Percentiles rank a stretch among this genome's conserved stretches.
Evolutionary conservation across 2,797 vertebrate species (phyloP).

Genomic region (Antrozous pallidus): DNA sequence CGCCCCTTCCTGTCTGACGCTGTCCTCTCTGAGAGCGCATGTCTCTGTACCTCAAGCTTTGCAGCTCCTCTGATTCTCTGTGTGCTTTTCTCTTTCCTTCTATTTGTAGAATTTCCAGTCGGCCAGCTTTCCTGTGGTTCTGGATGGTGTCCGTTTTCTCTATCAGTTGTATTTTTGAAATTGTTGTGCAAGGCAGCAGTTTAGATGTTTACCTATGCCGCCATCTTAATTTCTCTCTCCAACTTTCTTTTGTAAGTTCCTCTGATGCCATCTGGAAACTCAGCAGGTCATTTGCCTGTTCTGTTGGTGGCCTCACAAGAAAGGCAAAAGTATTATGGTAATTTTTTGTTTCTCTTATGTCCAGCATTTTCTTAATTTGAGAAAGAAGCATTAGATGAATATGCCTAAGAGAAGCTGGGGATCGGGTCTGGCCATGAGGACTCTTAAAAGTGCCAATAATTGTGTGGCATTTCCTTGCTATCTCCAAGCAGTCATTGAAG

Average conservation of each 20-base stretch:
- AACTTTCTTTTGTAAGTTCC: conserved; percentile 91
- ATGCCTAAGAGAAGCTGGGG: conserved; percentile 94
- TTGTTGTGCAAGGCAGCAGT: no score
- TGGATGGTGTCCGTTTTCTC: no score
- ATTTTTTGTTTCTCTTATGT: conserved; percentile 94
- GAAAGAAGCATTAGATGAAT: conserved; percentile 96
- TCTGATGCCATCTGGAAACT: conserved; percentile 95
- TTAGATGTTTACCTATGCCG: no score
- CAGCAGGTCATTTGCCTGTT: conserved; percentile 94
- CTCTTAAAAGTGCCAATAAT: conserved; percentile 96
- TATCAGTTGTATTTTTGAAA: no score
- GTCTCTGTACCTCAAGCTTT: no score
- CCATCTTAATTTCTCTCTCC: no score
- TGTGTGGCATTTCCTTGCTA: conserved; percentile 96
- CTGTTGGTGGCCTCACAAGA: conserved; percentile 95
- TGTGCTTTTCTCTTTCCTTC: no score
- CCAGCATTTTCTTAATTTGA: conserved; percentile 96
- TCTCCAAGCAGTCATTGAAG: conserved; percentile 84
- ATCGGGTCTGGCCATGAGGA: conserved; percentile 91
- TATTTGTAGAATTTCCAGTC: no score
- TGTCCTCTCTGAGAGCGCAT: no score
- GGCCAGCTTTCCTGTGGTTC: no score
- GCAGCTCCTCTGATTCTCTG: no score
- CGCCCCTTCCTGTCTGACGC: no score
- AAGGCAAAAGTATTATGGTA: conserved; percentile 95